Evolutionary conservation across 2,797 vertebrate genomes (phyloP), one percentile per base, ranked within the genome.

Genomic region (Aplochiton taeniatus): DNA sequence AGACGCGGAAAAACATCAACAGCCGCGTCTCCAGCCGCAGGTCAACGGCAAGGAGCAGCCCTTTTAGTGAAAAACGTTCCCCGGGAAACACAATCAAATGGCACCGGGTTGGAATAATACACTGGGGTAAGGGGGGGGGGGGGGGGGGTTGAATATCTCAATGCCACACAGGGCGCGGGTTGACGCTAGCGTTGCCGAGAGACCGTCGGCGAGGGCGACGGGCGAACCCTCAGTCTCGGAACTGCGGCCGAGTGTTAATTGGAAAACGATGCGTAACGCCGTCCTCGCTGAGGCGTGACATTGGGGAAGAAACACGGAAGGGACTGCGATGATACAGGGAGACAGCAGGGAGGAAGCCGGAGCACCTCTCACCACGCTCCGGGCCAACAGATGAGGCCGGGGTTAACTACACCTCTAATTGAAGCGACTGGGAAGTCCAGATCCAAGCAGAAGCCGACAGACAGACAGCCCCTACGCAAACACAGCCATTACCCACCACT

Each of bases 171-270:
- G 71, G 49, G 19, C 43, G 14, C 4, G 63, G 31, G 55, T 56
- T 59, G 76, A 84, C 56, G 59, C 43, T 8, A 78, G 65, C 52
- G 70, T 46, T 47, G 66, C 67, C 63, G 77, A 73, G 75, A 72
- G 77, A 63, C 59, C 13, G 63, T 62, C 53, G 65, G 70, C 61
- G 14, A 70, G 61, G 51, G 18, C 45, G 54, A 54, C 11, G 47
- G 31, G 67, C 72, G 66, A 75, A 71, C 77, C 63, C 19, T 16
- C n/a, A n/a, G 14, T 61, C 73, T 71, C 72, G 76, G 76, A 78
- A 84, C 84, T 76, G 76, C 58, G 72, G 70, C 72, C 12, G 71
- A 70, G 79, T 81, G 84, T 89, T 90, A 91, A 90, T 88, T 83
- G 87, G 84, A 86, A 31, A 83, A 84, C 75, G 70, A 63, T 62